Evolutionary conservation across 2,113 vertebrate species (phyloP), one percentile per base, ranked within the genome.

Genomic region (Callipepla californica): DNA sequence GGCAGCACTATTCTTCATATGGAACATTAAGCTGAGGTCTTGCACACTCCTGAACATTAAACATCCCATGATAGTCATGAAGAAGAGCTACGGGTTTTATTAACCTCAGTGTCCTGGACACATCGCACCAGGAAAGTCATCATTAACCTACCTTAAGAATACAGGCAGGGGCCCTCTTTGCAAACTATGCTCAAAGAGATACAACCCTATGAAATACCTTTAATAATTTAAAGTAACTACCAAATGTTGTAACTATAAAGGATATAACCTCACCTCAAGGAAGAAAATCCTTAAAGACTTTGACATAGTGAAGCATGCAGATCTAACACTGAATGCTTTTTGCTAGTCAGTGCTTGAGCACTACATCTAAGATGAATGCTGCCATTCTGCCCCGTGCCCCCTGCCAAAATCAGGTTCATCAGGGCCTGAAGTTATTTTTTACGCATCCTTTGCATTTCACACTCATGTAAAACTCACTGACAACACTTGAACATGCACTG

Each of bases 61-160:
- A 96, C 78, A 98, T 98, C 98, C 98, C 98, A 96, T 97, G 98
- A 96, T 97, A 96, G 97, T 87, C 97, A 95, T 98, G 98, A 98
- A 98, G 97, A 98, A 98, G 97, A 98, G 97, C 97, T 98, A 98
- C 96, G 96, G 97, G 97, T 98, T 98, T 98, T 98, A 98, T 98
- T 98, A 98, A 98, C 97, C 98, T 98, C 95, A 23, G 96, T 98
- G 97, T 98, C 97, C 98, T 89, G 97, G 97, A 97, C 95, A 90
- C 94, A 67, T 68, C 88, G 95, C 83, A 5, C 90, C 32, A 87
- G 93, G 86, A 96, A 87, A 76, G 57, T 96, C 96, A 96, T 97
- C 97, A 97, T 98, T 98, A 98, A 98, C 97, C 97, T 96, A 98
- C 97, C 97, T 97, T 97, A 96, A 96, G 97, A 97, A 93, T 85